Evolutionary conservation across 2,797 vertebrate genomes (phyloP), one percentile per base, ranked within the genome.

Genomic region (Amphiprion clarkii): DNA sequence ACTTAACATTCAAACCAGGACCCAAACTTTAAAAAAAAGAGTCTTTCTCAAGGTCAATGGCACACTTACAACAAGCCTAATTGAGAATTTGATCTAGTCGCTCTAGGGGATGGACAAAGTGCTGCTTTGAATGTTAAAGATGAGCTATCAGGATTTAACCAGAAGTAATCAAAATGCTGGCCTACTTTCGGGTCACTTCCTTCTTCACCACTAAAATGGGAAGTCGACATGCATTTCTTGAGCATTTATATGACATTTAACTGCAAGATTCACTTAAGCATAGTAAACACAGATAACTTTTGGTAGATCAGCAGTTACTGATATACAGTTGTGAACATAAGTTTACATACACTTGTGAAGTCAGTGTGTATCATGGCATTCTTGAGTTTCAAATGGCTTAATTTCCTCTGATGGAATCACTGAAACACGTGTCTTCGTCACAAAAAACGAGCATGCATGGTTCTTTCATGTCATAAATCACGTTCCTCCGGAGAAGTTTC

Each of bases 61-160:
- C 66, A 25, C 76, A 82, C 82, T 91, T 91, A 90, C 88, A 91
- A 92, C 83, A 81, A 81, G 77, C 86, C 87, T 94, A 93, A 93
- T 93, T 93, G 92, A 89, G 91, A 91, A 91, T 93, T 92, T 93
- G 92, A 92, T 92, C 88, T 84, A 80, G 89, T 88, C 65, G 76
- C 91, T 91, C 86, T 53, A 61, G 86, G 90, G 87, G 87, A 69
- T 83, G 87, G 89, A 90, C 84, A 66, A 74, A 67, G 76, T 67
- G 84, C 87, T 81, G 85, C 80, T 36, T 76, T 89, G 92, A 91
- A 94, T 94, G 87, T 72, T 90, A 91, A 93, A 84, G 89, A 91
- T 77, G 84, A 78, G 81, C 86, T 89, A 90, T 93, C 89, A 56
- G 76, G 70, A 87, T 89, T 81, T 86, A 87, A 92, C 91, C 89